A percentile compares a stretch with the other conserved stretches of the same genome.
phyloP scores from a whole-genome alignment of 2,113 vertebrate species.

The Paradoxurus hermaphroditus region DNA sequence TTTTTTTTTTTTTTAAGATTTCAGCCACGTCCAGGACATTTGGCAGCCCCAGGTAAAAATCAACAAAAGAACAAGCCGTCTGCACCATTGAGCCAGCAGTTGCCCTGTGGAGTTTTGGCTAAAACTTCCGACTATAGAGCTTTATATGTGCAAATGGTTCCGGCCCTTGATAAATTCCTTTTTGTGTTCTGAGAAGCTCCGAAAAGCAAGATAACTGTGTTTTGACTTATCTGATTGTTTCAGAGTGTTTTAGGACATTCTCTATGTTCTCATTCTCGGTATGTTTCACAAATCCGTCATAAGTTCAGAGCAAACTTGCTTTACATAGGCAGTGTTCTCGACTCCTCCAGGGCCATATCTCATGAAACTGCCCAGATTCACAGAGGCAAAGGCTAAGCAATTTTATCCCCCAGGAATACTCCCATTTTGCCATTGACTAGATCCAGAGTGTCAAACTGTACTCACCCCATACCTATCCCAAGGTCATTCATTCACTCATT shows the following conservation, averaged over 20 bases:
- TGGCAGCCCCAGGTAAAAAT: slow-evolving; percentile 29
- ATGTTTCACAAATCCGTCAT: fast-evolving
- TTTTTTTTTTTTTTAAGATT: neutral
- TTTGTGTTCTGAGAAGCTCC: neutral
- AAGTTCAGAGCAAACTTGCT: neutral
- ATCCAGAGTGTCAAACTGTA: neutral
- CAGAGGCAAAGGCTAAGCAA: neutral
- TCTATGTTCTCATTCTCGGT: too few species aligned
- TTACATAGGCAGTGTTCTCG: neutral
- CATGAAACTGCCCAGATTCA: too few species aligned
- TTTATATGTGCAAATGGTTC: slow-evolving; percentile 7
- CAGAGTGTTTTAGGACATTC: neutral
- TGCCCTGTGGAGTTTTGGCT: neutral
- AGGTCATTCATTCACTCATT: neutral
- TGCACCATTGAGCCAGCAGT: neutral
- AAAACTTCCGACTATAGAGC: neutral
- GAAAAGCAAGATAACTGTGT: slow-evolving; percentile 35
- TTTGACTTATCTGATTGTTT: neutral
- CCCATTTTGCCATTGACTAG: neutral
- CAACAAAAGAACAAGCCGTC: neutral
- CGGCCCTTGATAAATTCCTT: neutral
- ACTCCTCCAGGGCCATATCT: neutral
- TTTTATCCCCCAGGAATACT: neutral
- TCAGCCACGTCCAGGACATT: neutral
- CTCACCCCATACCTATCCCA: neutral